phyloP scores from a whole-genome alignment of 2,797 vertebrate genomes.

The Halcyon leucocephala region DNA sequence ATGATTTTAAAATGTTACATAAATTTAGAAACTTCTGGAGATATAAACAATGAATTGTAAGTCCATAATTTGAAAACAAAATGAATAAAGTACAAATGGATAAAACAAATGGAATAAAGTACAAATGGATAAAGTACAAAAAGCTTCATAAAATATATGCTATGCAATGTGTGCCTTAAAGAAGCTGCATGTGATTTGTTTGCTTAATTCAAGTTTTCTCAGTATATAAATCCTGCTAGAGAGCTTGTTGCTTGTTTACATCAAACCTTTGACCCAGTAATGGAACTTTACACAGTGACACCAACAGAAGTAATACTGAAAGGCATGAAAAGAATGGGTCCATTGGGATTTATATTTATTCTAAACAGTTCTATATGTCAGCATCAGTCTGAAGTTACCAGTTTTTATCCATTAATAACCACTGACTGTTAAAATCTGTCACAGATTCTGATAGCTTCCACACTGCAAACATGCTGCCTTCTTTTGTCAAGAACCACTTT shows the following conservation, averaged over 20 bases:
- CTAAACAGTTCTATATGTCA: not conserved
- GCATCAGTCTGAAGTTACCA: not conserved
- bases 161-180: not conserved
- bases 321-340: not conserved
- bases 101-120: too few relatives aligned
- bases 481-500: slow-evolving; percentile 55
- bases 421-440: slow-evolving; percentile 46
- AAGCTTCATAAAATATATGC: not conserved
- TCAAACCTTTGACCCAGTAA: not conserved
- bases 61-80: not conserved
- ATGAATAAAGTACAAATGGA: not conserved
- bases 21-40: not conserved
- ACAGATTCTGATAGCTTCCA: slow-evolving; percentile 5
- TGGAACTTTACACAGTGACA: not conserved
- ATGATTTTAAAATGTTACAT: not conserved
- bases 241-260: slow-evolving; percentile 8
- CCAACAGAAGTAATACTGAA: not conserved
- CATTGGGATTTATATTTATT: not conserved
- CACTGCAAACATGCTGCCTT: not conserved
- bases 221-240: not conserved
- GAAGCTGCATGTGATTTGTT: not conserved
- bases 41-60: not conserved
- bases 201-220: not conserved
- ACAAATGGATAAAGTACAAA: not conserved
- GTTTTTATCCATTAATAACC: slow-evolving; percentile 32